Evolutionary conservation across 2,797 vertebrate genomes (phyloP).

Genomic region (Martes flavigula): DNA sequence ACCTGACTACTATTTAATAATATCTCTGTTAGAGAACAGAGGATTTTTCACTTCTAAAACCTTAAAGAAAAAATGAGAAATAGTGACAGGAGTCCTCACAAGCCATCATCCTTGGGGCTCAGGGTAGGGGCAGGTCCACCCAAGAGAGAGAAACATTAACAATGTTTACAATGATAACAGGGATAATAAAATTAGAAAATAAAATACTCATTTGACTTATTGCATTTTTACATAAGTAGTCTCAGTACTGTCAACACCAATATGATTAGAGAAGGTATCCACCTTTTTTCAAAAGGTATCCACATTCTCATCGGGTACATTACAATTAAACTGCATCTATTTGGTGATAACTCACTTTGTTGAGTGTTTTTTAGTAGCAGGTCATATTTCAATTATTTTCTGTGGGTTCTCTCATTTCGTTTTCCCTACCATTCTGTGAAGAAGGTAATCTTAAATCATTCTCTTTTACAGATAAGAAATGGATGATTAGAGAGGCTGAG

Average conservation of each 20-base stretch:
- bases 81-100: background rate
- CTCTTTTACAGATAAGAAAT: background rate
- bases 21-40: conserved; percentile 15
- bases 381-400: conserved; percentile 26
- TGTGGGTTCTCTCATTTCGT: background rate
- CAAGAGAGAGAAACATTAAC: background rate
- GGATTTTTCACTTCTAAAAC: background rate
- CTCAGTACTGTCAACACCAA: background rate
- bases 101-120: background rate
- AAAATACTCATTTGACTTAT: conserved; percentile 11
- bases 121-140: background rate
- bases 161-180: background rate
- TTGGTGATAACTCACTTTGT: background rate
- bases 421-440: background rate
- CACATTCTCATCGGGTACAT: background rate
- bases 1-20: background rate
- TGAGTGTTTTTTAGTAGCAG: background rate
- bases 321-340: background rate
- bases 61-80: conserved; percentile 40
- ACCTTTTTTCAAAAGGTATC: background rate
- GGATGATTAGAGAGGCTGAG: background rate
- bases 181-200: conserved; percentile 16
- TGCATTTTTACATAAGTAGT: background rate
- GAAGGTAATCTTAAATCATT: background rate
- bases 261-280: background rate